A percentile compares a stretch with the other conserved stretches of the same genome.
Conservation (phyloP, 1,140 invertebrate genomes). For the Drosophila melanica region DNA sequence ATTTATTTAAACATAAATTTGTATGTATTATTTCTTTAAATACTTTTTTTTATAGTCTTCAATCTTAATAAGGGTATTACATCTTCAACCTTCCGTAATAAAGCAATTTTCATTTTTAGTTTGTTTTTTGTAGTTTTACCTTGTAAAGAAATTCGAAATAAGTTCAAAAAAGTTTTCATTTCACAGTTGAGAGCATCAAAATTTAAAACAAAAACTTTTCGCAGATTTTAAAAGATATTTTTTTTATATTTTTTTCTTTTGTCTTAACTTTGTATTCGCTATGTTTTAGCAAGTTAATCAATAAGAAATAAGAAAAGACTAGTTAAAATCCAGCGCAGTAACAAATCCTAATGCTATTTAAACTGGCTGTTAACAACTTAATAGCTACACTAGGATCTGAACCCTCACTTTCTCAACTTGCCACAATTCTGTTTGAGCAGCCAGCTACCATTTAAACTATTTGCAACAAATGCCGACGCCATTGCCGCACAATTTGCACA, state of each 20-base stretch:
- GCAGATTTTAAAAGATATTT: not conserved
- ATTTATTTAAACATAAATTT: too few relatives aligned
- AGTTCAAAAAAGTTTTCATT: conserved; percentile 13
- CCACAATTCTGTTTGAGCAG: not conserved
- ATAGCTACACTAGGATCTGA: conserved; percentile 1
- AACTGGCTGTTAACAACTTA: conserved; percentile 37
- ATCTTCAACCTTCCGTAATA: not conserved
- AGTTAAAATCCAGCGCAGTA: not conserved
- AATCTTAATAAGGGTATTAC: not conserved
- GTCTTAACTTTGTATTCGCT: not conserved
- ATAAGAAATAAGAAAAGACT: conserved; percentile 1
- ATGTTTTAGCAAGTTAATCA: not conserved
- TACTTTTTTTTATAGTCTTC: not conserved
- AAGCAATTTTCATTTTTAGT: not conserved
- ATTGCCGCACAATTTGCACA: conserved; percentile 59
- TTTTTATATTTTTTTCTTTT: not conserved
- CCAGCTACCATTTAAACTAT: conserved; percentile 45
- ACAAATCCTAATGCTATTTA: conserved; percentile 12
- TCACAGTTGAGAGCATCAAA: not conserved
- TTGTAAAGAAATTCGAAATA: not conserved
- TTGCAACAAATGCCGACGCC: conserved; percentile 42
- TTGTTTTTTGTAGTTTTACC: not conserved
- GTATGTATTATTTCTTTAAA: too few relatives aligned
- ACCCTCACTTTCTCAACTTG: not conserved
- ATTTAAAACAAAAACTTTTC: not conserved